Evolutionary conservation across 2,888 invertebrate species (phyloP), one percentile per base, ranked within the genome.

Genomic region (Mactromeris polynyma): DNA sequence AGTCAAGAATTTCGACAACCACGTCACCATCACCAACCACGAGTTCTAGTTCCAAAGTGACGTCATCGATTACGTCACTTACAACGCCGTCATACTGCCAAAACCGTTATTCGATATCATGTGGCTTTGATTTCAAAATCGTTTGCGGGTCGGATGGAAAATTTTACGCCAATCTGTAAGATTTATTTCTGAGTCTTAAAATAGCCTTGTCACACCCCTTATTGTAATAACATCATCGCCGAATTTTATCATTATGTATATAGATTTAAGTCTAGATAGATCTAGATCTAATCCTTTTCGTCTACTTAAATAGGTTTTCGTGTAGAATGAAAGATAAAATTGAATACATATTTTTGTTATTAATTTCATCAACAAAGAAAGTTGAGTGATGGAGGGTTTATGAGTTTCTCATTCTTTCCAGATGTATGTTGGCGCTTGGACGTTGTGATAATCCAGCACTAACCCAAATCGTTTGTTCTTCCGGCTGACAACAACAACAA

Each of bases 81-180:
- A 82, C 82, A 21, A 9, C 58, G 1, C 82, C 82, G 26, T 33
- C 82, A n/a, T 82, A 69, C 21, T 82, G 82, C 40, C 82, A 82
- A 40, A 82, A 82, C 58, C 58, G 40, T 19, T 26, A 82, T 26
- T 82, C 82, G 7, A 82, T 82, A 38, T 82, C 82, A 17, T 82
- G 82, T 19, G 82, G 82, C 36, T 64, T 82, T 21, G 36, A 36
- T n/a, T 82, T 82, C 69, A 82, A 64, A 9, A 31, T 82, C 40
- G 82, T 82, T 0, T 82, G 82, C 38, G 82, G 82, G 3, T 82
- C 82, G 14, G 69, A 82, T 82, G 40, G 82, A 6, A 64, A 82
- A 40, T n/a, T 38, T 26, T 82, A 82, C 31, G 82, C 82, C 9
- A 82, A 82, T 42, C n/a, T 26, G 82, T 82, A 31, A 69, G 46